These are phyloP conservation scores for Pionites leucogaster DNA, from an alignment of 2,113 vertebrate genomes.

Conservation along the genomic window DNA sequence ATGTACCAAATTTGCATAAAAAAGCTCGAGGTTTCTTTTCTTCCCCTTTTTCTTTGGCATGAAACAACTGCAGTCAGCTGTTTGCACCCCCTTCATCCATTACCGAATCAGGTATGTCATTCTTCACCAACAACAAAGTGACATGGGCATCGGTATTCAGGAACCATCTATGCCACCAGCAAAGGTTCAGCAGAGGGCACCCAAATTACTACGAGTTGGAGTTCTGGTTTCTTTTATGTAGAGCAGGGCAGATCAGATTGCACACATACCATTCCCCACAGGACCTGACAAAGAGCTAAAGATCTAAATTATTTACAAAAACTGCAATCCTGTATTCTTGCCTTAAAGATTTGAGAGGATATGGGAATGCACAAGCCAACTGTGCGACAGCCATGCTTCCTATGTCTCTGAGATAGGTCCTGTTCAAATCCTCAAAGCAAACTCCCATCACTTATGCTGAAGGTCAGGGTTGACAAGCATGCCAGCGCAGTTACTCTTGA, in stretches of 20 bases:
- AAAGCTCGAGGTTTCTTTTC: not conserved
- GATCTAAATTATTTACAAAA: constrained; percentile 39
- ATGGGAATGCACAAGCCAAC: not conserved
- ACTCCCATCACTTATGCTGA: not conserved
- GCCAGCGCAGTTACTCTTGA: accelerated
- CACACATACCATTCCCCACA: not conserved
- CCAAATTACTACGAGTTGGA: not conserved
- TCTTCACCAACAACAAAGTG: not conserved
- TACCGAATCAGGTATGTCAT: not conserved
- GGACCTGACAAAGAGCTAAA: not conserved
- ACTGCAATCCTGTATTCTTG: not conserved
- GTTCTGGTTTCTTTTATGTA: not conserved
- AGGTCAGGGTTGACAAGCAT: not conserved
- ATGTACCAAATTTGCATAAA: not conserved
- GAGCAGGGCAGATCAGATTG: not conserved
- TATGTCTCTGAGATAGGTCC: not conserved
- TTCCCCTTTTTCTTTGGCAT: not conserved
- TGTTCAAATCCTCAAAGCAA: not conserved
- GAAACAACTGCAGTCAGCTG: not conserved
- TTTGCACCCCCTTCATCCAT: not conserved
- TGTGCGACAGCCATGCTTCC: not conserved
- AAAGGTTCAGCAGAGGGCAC: constrained; percentile 1
- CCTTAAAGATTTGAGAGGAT: not conserved
- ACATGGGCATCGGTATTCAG: not conserved
- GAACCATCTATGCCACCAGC: not conserved